phyloP scores from a whole-genome alignment of 2,888 invertebrate genomes.

The Dynastes grantii region DNA sequence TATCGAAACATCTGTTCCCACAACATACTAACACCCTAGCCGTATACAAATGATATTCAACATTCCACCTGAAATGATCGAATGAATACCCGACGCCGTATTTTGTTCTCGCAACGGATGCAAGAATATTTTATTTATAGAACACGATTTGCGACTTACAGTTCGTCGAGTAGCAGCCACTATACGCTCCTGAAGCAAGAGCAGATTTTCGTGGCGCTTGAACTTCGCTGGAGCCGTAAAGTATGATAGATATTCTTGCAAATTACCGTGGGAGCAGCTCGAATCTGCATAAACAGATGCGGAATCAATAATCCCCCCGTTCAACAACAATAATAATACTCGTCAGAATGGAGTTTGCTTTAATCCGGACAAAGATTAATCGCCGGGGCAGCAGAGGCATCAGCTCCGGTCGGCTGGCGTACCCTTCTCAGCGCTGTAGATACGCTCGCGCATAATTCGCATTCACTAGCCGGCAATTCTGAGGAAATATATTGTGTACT shows the following conservation, averaged over 20 bases:
- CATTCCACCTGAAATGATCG: no score
- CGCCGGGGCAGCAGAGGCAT: background rate
- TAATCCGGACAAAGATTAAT: slow-evolving; percentile 45
- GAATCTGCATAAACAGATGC: slow-evolving; percentile 39
- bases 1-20: no score
- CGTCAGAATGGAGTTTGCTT: slow-evolving; percentile 40
- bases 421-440: background rate
- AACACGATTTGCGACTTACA: background rate
- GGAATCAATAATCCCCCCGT: slow-evolving; percentile 37
- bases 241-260: slow-evolving; percentile 34
- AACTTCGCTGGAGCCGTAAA: background rate
- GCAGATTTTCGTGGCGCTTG: background rate
- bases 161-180: background rate
- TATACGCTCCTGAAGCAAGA: background rate
- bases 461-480: slow-evolving; percentile 15
- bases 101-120: no score
- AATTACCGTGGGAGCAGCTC: slow-evolving; percentile 17
- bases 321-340: slow-evolving; percentile 42
- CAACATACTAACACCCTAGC: no score
- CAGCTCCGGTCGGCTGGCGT: background rate
- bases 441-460: slow-evolving; percentile 21
- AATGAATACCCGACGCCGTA: no score
- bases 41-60: no score
- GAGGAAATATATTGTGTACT: background rate
- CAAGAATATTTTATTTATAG: background rate